phyloP scores from a whole-genome alignment of 2,888 invertebrate genomes.

The Clusia tigrina region DNA sequence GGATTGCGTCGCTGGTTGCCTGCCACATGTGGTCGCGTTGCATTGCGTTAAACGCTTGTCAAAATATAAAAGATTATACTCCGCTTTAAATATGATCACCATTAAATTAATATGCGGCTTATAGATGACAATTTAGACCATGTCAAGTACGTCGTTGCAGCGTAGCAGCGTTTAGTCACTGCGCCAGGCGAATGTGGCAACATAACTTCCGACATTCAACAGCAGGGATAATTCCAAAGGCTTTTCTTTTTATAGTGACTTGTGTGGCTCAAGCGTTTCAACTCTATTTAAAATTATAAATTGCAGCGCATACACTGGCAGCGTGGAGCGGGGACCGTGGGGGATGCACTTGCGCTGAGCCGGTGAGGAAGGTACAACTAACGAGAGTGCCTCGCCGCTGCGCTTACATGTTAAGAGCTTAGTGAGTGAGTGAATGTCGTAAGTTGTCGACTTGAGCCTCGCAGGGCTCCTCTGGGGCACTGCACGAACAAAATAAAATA shows the following conservation, averaged over 20 bases:
- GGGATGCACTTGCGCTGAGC: too few species aligned
- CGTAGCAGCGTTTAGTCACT: constrained; percentile 19
- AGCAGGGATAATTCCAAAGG: constrained; percentile 2
- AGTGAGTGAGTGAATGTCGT: background rate
- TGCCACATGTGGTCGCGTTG: constrained; percentile 2
- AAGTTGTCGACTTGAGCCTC: background rate
- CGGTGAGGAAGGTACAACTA: background rate
- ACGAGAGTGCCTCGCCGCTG: constrained; percentile 1
- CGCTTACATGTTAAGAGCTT: background rate
- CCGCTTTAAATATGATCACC: constrained; percentile 57
- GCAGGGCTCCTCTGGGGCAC: background rate
- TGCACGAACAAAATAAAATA: background rate
- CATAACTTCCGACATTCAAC: constrained; percentile 17
- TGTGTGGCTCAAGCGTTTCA: background rate
- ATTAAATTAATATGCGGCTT: constrained; percentile 58
- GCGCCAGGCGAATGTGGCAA: constrained; percentile 6
- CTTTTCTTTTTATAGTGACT: background rate
- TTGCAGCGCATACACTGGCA: background rate
- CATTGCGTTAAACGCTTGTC: constrained; percentile 11
- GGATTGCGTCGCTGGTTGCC: background rate
- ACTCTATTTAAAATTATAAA: constrained; percentile 10
- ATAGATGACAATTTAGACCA: constrained; percentile 57
- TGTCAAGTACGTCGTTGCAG: constrained; percentile 52
- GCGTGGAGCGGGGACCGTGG: background rate
- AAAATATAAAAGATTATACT: constrained; percentile 23